Conservation (phyloP, 1,140 invertebrate species). For the Aphis craccivora region DNA sequence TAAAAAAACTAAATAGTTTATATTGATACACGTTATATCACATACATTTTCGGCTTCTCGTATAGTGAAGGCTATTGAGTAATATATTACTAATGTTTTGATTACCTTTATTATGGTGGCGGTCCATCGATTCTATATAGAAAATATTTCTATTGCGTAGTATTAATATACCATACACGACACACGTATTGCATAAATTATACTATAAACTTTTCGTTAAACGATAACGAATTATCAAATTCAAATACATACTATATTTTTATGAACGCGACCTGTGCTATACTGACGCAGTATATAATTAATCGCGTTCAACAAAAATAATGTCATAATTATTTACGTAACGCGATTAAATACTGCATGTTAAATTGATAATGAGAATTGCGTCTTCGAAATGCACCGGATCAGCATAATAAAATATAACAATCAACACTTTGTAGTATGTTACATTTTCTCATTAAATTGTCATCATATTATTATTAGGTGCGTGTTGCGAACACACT, state of each 20-base stretch:
- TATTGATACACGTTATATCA: background rate
- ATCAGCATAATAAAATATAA: background rate
- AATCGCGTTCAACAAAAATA: background rate
- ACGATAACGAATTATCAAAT: background rate
- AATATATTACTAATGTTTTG: background rate
- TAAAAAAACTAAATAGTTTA: background rate
- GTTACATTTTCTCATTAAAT: constrained; percentile 16
- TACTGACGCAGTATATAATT: background rate
- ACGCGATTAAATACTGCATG: background rate
- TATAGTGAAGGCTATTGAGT: background rate
- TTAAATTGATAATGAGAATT: background rate
- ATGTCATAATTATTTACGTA: constrained; percentile 5
- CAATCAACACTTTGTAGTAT: background rate
- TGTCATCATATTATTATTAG: background rate
- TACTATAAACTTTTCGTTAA: background rate
- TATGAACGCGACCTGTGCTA: background rate
- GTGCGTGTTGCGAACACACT: too few relatives aligned
- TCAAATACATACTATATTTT: background rate
- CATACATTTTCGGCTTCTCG: background rate
- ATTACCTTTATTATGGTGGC: background rate
- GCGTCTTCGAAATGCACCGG: background rate
- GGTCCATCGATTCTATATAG: background rate
- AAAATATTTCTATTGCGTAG: background rate
- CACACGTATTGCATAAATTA: background rate
- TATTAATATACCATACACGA: background rate